phyloP scores from a whole-genome alignment of 1,140 invertebrate species.

The Hylaeus anthracinus region DNA sequence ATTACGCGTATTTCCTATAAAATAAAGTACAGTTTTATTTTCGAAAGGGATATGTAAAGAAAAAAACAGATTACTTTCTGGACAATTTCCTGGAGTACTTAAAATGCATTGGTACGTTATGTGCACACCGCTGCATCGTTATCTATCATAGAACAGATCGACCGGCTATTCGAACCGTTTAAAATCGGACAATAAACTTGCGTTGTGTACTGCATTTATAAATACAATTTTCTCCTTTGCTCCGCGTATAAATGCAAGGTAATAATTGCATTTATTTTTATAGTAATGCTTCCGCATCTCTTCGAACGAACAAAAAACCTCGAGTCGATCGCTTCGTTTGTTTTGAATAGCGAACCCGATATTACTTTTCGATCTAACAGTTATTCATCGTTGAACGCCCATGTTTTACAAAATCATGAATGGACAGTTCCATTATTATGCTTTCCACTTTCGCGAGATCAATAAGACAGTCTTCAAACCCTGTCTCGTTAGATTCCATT shows the following conservation, averaged over 20 bases:
- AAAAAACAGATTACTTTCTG: too few species aligned
- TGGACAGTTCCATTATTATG: conserved; percentile 10
- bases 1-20: neutral
- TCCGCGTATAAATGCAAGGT: too few species aligned
- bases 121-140: neutral
- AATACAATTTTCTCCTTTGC: neutral
- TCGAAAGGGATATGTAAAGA: too few species aligned
- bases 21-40: neutral
- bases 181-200: conserved; percentile 48
- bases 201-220: conserved; percentile 15
- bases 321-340: neutral
- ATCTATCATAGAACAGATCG: neutral
- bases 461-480: conserved; percentile 64
- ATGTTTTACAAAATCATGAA: conserved; percentile 15
- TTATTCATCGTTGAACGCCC: neutral
- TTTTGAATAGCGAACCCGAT: neutral
- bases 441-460: conserved; percentile 58
- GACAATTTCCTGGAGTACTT: neutral
- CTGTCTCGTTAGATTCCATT: conserved; percentile 69
- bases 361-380: neutral
- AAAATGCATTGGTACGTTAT: neutral
- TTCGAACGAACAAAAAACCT: neutral
- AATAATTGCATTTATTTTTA: too few species aligned
- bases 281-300: neutral
- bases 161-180: conserved; percentile 46